Conservation (phyloP, 2,888 invertebrate species). For the Parnassius mnemosyne region DNA sequence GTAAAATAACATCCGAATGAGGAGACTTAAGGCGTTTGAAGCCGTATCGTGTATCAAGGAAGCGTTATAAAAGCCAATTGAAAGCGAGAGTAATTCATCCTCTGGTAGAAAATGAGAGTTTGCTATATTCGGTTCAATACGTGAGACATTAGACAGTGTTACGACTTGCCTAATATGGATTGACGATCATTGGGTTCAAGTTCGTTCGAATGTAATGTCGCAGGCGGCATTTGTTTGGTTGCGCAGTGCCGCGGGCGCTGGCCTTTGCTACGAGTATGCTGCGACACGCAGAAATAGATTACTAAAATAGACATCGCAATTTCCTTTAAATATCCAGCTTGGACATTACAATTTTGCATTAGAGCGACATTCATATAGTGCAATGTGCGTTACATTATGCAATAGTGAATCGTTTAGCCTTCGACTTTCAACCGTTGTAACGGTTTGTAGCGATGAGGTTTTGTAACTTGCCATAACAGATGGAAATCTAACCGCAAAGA, state of each 20-base stretch:
- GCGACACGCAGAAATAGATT: conserved; percentile 19
- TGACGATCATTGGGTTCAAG: conserved; percentile 56
- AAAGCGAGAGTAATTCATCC: conserved; percentile 20
- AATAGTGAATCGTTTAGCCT: background rate
- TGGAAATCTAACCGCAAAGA: too few relatives aligned
- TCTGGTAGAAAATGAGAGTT: conserved; percentile 27
- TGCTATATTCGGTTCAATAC: conserved; percentile 26
- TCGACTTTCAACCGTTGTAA: too few relatives aligned
- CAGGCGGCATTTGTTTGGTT: conserved; percentile 63
- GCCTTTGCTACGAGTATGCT: conserved; percentile 26
- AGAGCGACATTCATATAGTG: conserved; percentile 1
- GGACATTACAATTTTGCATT: conserved; percentile 1
- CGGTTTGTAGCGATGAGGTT: too few relatives aligned
- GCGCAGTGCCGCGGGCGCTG: conserved; percentile 64
- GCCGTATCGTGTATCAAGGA: conserved; percentile 53
- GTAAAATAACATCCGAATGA: conserved; percentile 20
- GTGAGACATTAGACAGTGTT: conserved; percentile 27
- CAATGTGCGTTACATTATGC: background rate
- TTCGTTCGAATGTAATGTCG: conserved; percentile 55
- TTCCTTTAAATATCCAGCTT: conserved; percentile 22
- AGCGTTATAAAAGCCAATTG: conserved; percentile 31
- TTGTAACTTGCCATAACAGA: too few relatives aligned
- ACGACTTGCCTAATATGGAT: conserved; percentile 45
- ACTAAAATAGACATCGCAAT: conserved; percentile 25
- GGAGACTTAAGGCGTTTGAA: conserved; percentile 48